Base-by-base conservation (phyloP, 2,113 vertebrate species). In the Accipiter cooperii region DNA sequence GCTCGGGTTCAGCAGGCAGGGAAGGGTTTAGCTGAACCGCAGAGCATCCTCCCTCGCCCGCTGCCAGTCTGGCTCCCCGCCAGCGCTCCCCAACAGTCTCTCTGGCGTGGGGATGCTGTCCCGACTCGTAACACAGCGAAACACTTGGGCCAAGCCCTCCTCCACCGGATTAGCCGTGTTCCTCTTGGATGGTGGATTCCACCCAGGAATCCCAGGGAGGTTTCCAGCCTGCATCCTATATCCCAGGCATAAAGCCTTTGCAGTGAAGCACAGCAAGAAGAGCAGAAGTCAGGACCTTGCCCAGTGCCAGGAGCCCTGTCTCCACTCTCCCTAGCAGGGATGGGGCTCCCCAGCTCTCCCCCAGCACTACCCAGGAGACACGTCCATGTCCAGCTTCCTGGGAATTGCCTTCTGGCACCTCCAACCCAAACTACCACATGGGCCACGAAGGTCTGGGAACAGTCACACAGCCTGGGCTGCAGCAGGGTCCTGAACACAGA, bases 51-150 rank as follows among this genome's bases (percentile, higher is more conserved):
- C 70, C 66, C n/a, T 31, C 3, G 0, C 40, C 68, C 4, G 0
- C 19, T 29, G 20, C 64, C 6, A 0, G n/a, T 2, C n/a, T 31
- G 38, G 10, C 5, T 36, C 76, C 44, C 36, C 8, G 13, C 77
- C 6, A 36, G 17, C 5, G 7, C 46, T 75, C 73, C 44, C 4
- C 3, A 1, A 10, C 31, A 6, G 5, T 7, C 16, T 47, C 42
- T 25, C 33, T 0, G 0, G 12, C 1, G 0, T 9, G 34, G 36
- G 26, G 83, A 42, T 51, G 52, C 46, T n/a, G 36, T 26, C 46
- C 66, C 3, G 0, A 6, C 24, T 12, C 1, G 2, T 10, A 69
- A 31, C 5, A 2, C 49, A 11, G 4, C 1, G 2, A 68, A 58
- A 38, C 6, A 4, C 12, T 5, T 0, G 24, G 24, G 25, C 40